Base-by-base conservation (phyloP, 1,140 invertebrate species). In the Tetramorium parvispinum region DNA sequence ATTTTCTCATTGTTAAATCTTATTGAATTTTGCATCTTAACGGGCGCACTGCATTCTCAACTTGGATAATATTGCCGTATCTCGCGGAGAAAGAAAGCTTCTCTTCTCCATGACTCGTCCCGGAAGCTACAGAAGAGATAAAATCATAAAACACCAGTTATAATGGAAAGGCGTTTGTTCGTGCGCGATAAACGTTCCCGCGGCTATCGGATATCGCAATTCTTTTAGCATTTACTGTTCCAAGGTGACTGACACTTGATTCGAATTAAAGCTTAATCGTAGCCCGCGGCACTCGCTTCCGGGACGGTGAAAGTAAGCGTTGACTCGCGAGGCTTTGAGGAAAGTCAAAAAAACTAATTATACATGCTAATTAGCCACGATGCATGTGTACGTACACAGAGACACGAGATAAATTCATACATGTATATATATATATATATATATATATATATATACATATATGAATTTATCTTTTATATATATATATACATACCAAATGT, bases 261-360 rank as follows among this genome's bases (percentile, higher is more conserved):
- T 57, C 78, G 32, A 51, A 82, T 82, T 82, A 73, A 73, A 82
- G 51, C 51, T 82, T 57, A 46, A 82, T 82, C 37, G 57, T n/a
- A 21, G 40, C 37, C 24, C 37, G 24, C 71, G 79, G 66, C 40
- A 43, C 8, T 70, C 65, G n/a, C n/a, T n/a, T n/a, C n/a, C n/a
- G n/a, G n/a, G n/a, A n/a, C n/a, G 51, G 79, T 82, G 79, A 82
- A 82, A 82, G 79, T 27, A 71, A 71, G 37, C 7, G 24, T 71
- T 32, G 40, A 18, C 37, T 43, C 21, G 65, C 55, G 71, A 40
- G 16, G n/a, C 24, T 27, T 51, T 32, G 27, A 79, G 8, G 61
- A 40, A 79, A 66, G 40, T 43, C 13, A 3, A 49, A 51, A 59
- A 37, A 63, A 24, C 18, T 24, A 32, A 32, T 32, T 32, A 32